phyloP scores from a whole-genome alignment of 2,888 invertebrate genomes.

The Seira musarum region DNA sequence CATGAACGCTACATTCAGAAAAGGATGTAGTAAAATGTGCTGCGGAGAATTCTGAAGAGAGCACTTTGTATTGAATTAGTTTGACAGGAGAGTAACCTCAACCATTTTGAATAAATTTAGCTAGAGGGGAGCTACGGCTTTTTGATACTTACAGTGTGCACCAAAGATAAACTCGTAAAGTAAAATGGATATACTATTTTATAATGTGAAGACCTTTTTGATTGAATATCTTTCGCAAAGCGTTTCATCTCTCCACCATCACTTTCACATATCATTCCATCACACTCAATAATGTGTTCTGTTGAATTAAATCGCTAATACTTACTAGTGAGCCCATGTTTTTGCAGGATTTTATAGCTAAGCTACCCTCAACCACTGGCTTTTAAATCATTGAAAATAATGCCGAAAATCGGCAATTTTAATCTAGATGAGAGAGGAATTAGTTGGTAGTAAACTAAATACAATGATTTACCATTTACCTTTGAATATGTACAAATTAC shows the following conservation, averaged over 20 bases:
- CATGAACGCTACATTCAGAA: too few species aligned
- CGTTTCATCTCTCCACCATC: constrained; percentile 1
- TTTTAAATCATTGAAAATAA: too few species aligned
- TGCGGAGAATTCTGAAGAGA: constrained; percentile 11
- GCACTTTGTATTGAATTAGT: constrained; percentile 38
- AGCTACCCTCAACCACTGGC: too few species aligned
- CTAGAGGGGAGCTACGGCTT: not conserved
- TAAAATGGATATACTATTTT: not conserved
- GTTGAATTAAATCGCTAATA: not conserved
- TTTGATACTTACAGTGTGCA: not conserved
- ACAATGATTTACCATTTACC: too few species aligned
- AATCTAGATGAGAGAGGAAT: too few species aligned
- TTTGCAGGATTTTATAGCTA: too few species aligned
- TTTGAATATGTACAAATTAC: too few species aligned
- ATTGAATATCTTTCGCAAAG: not conserved
- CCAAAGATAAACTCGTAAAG: not conserved
- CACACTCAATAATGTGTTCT: constrained; percentile 35
- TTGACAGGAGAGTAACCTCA: constrained; percentile 44
- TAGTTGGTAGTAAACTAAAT: too few species aligned
- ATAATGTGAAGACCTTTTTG: not conserved
- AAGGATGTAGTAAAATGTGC: not conserved
- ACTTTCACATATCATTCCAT: constrained; percentile 35
- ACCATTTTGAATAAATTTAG: constrained; percentile 48
- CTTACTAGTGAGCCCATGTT: not conserved
- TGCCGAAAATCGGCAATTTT: too few species aligned